Evolutionary conservation across 2,888 invertebrate genomes (phyloP).

Genomic region (Ochlodes sylvanus): DNA sequence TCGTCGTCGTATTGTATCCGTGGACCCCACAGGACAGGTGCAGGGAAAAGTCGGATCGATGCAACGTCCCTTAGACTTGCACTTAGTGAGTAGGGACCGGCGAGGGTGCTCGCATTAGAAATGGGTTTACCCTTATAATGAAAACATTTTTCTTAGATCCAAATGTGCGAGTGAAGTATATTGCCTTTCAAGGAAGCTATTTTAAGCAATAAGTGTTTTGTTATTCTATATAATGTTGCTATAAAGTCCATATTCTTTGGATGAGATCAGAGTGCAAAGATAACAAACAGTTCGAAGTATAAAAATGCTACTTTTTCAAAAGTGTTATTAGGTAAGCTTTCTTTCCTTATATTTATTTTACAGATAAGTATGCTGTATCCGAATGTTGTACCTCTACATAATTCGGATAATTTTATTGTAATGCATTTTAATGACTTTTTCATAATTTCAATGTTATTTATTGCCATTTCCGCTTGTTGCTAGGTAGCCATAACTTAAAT

Average conservation of each 20-base stretch:
- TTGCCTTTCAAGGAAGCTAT: too few relatives aligned
- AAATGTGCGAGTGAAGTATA: neutral
- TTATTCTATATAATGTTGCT: too few relatives aligned
- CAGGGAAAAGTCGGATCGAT: constrained; percentile 64
- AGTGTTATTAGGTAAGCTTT: neutral
- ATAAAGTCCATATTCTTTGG: too few relatives aligned
- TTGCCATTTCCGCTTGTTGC: too few relatives aligned
- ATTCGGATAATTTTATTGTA: too few relatives aligned
- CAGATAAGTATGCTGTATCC: too few relatives aligned
- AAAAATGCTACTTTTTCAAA: neutral
- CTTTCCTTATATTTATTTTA: too few relatives aligned
- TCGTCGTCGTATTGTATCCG: neutral
- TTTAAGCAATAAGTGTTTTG: too few relatives aligned
- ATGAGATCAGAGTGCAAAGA: neutral
- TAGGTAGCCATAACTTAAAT: too few relatives aligned
- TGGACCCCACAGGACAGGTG: constrained; percentile 47
- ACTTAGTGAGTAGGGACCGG: constrained; percentile 71
- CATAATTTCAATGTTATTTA: too few relatives aligned
- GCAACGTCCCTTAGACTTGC: constrained; percentile 66
- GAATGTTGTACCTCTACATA: too few relatives aligned
- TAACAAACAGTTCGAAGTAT: neutral
- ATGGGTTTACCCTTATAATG: neutral
- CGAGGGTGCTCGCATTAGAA: constrained; percentile 63
- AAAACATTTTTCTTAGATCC: neutral
- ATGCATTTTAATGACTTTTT: too few relatives aligned